Conservation (phyloP, 2,888 invertebrate species). For the Calephelis perditalis region DNA sequence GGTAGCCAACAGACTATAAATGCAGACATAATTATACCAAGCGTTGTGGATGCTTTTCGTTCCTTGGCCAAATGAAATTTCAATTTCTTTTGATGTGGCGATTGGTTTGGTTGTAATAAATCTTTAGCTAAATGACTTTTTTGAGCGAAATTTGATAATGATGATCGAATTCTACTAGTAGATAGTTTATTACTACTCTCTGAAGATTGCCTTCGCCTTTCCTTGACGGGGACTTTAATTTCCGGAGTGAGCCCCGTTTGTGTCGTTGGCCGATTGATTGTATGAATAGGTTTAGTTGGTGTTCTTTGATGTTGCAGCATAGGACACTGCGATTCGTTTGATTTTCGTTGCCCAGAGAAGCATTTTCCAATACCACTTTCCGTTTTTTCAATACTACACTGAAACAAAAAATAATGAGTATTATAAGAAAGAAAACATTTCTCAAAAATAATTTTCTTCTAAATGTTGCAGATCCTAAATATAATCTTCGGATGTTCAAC, state of each 20-base stretch:
- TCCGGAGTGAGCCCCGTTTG: slow-evolving; percentile 59
- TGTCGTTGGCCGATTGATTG: slow-evolving; percentile 58
- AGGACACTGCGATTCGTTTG: slow-evolving; percentile 87
- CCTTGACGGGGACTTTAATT: slow-evolving; percentile 57
- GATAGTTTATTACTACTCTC: slow-evolving; percentile 59
- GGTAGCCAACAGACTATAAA: slow-evolving; percentile 97
- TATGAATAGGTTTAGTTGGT: slow-evolving; percentile 68
- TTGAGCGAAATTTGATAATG: slow-evolving; percentile 68
- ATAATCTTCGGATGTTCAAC: too few relatives aligned
- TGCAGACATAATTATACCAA: slow-evolving; percentile 97
- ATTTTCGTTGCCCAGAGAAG: slow-evolving; percentile 82
- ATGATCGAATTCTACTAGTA: slow-evolving; percentile 64
- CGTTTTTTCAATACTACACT: slow-evolving; percentile 83
- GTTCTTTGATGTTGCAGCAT: slow-evolving; percentile 79
- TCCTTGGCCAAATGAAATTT: slow-evolving; percentile 93
- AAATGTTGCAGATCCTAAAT: too few relatives aligned
- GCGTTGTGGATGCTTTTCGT: slow-evolving; percentile 96
- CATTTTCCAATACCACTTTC: slow-evolving; percentile 80
- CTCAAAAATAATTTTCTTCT: too few relatives aligned
- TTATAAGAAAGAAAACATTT: too few relatives aligned
- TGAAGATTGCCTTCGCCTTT: slow-evolving; percentile 55
- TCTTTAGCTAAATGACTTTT: slow-evolving; percentile 72
- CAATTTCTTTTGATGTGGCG: slow-evolving; percentile 88
- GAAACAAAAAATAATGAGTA: slow-evolving; percentile 57
- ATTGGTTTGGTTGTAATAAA: slow-evolving; percentile 72